Percentiles rank a stretch among this genome's conserved stretches.
Evolutionary conservation across 2,797 vertebrate species (phyloP).

Genomic region (Oryzias sinensis): DNA sequence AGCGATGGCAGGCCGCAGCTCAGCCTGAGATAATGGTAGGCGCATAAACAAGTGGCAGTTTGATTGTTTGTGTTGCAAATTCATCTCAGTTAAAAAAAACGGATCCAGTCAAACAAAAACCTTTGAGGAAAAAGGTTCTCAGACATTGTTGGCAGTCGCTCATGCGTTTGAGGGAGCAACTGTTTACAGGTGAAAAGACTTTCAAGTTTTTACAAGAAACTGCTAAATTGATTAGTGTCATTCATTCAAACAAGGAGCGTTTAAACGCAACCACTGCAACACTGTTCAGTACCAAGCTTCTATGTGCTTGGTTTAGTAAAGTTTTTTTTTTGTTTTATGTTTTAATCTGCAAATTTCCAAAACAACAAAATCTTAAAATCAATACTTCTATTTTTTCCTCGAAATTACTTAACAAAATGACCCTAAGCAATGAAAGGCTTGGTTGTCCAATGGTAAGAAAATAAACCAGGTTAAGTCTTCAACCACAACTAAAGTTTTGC

Average conservation of each 20-base stretch:
- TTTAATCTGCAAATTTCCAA: too few relatives aligned
- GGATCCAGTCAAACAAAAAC: conserved; percentile 21
- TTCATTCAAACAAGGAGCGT: conserved; percentile 17
- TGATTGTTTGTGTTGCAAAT: conserved; percentile 47
- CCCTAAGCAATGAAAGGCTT: too few relatives aligned
- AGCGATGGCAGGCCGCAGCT: conserved; percentile 43
- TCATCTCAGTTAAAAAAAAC: conserved; percentile 35
- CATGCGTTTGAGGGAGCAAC: neutral
- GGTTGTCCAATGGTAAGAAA: too few relatives aligned
- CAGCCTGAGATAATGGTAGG: neutral
- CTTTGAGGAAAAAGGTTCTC: conserved; percentile 27
- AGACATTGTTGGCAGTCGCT: conserved; percentile 26
- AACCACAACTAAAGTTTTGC: too few relatives aligned
- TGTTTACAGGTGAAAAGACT: conserved; percentile 38
- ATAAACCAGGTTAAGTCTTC: too few relatives aligned
- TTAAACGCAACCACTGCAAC: too few relatives aligned
- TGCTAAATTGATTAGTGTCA: conserved; percentile 1
- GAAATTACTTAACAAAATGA: too few relatives aligned
- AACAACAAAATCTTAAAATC: too few relatives aligned
- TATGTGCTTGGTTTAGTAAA: too few relatives aligned
- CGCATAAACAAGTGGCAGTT: conserved; percentile 57
- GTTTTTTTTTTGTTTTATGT: too few relatives aligned
- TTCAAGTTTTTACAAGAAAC: conserved; percentile 36
- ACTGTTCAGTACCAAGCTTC: too few relatives aligned
- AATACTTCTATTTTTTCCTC: too few relatives aligned